Conservation (phyloP, 2,888 invertebrate species). For the Ceraclea dissimilis region DNA sequence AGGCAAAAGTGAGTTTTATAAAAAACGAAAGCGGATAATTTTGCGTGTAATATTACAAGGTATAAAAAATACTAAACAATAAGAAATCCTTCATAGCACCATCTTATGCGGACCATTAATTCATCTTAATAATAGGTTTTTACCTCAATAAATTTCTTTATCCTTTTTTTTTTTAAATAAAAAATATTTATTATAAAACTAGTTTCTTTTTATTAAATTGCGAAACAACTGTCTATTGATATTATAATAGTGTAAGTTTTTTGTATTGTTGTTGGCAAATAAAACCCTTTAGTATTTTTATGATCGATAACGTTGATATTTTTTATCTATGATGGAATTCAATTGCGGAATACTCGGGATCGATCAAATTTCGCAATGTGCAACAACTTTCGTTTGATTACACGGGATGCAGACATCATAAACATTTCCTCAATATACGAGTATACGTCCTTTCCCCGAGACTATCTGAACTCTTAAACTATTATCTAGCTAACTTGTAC, state of each 20-base stretch:
- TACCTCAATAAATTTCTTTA: slow-evolving; percentile 4
- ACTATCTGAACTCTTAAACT: too few species aligned
- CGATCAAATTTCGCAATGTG: slow-evolving; percentile 16
- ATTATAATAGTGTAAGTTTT: neutral
- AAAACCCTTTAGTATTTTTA: neutral
- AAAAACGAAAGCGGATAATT: slow-evolving; percentile 3
- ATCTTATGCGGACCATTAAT: neutral
- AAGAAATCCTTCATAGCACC: slow-evolving; percentile 5
- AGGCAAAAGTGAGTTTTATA: neutral
- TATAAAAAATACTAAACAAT: slow-evolving; percentile 4
- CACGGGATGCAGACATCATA: neutral
- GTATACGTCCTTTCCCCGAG: too few species aligned
- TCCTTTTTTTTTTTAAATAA: neutral
- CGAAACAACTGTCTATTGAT: slow-evolving; percentile 1
- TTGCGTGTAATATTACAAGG: neutral
- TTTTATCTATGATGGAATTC: neutral
- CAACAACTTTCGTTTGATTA: neutral
- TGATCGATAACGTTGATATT: neutral
- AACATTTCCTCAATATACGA: neutral
- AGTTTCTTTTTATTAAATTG: slow-evolving; percentile 4
- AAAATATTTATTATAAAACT: neutral
- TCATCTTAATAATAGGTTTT: slow-evolving; percentile 7
- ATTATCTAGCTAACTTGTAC: too few species aligned
- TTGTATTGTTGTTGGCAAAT: neutral
- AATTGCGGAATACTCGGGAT: slow-evolving; percentile 3